phyloP scores from a whole-genome alignment of 2,888 invertebrate species.

The Eristalinus sepulchralis region DNA sequence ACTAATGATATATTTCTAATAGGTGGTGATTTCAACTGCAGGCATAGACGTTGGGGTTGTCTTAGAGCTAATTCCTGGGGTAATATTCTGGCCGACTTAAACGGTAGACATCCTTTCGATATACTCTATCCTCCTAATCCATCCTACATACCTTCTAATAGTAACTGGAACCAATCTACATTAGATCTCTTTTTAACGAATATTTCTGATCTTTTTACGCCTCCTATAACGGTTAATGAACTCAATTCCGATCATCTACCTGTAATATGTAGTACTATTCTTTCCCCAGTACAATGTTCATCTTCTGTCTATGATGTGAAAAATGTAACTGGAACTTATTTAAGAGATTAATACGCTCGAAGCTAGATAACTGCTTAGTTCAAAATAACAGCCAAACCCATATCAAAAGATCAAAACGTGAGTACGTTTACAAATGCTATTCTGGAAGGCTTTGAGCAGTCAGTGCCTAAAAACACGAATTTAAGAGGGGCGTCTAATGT shows the following conservation, averaged over 20 bases:
- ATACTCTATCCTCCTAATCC: not conserved
- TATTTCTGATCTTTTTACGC: not conserved
- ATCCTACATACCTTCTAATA: too few relatives aligned
- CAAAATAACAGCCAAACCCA: not conserved
- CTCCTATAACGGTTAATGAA: not conserved
- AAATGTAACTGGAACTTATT: not conserved
- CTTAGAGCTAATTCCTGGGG: not conserved
- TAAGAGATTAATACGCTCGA: not conserved
- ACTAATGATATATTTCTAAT: not conserved
- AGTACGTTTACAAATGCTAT: not conserved
- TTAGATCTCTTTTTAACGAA: not conserved
- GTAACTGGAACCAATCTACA: not conserved
- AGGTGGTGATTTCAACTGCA: not conserved
- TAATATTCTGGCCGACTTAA: not conserved
- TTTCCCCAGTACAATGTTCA: not conserved
- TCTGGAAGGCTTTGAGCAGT: not conserved
- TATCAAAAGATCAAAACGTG: not conserved
- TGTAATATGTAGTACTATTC: not conserved
- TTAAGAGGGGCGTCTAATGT: not conserved
- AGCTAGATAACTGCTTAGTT: not conserved
- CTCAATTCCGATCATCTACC: not conserved
- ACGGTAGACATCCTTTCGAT: not conserved
- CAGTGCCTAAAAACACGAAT: not conserved
- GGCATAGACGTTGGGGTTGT: not conserved
- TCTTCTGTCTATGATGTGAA: too few relatives aligned